These are phyloP conservation scores for Apoda limacodes DNA, from an alignment of 2,888 invertebrate genomes.

Conservation along the genomic window DNA sequence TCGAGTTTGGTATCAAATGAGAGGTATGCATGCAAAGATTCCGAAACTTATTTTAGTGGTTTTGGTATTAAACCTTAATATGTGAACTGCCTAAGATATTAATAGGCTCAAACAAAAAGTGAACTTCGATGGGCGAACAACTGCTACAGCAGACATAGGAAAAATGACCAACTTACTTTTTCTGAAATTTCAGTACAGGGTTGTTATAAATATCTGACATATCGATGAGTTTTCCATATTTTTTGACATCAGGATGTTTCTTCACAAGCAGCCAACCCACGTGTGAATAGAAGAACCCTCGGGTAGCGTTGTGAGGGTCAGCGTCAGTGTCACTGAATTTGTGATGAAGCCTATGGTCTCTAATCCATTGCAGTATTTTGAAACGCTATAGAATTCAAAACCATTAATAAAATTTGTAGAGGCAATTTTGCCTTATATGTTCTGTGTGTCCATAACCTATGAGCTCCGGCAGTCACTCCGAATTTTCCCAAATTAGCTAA, in stretches of 20 bases:
- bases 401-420: slow-evolving; percentile 22
- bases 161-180: slow-evolving; percentile 58
- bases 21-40: too few species aligned
- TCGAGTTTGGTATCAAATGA: too few species aligned
- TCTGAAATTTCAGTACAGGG: slow-evolving; percentile 75
- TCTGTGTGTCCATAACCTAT: slow-evolving; percentile 29
- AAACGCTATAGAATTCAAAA: slow-evolving; percentile 22
- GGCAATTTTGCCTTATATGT: slow-evolving; percentile 27
- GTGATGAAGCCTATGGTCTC: slow-evolving; percentile 57
- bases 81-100: too few species aligned
- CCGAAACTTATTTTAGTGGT: too few species aligned
- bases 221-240: slow-evolving; percentile 76
- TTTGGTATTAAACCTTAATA: too few species aligned
- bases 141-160: slow-evolving; percentile 11
- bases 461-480: slow-evolving; percentile 27
- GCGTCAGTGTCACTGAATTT: slow-evolving; percentile 78
- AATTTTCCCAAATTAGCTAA: too few species aligned
- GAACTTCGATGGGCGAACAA: too few species aligned
- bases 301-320: slow-evolving; percentile 78
- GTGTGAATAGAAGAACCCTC: too few species aligned
- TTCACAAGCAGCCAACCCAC: too few species aligned
- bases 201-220: slow-evolving; percentile 76
- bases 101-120: too few species aligned
- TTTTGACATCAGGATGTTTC: too few species aligned
- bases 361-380: slow-evolving; percentile 49